Evolutionary conservation across 2,888 invertebrate species (phyloP).

Genomic region (Halictus ligatus): DNA sequence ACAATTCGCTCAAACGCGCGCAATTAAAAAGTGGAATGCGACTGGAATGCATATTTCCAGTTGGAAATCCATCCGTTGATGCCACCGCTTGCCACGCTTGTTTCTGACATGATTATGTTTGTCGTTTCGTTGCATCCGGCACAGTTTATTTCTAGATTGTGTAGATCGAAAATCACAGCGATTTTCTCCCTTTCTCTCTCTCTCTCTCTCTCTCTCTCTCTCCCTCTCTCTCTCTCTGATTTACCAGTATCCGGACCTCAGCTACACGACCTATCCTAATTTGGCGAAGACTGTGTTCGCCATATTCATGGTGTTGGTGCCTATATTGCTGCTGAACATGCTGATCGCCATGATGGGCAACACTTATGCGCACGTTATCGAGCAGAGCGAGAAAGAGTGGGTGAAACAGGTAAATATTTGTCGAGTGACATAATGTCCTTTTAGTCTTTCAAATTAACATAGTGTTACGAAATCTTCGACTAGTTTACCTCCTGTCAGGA

Average conservation of each 20-base stretch:
- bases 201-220: background rate
- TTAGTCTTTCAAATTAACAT: background rate
- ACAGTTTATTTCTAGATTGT: background rate
- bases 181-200: background rate
- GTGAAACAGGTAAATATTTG: conserved; percentile 92
- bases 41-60: conserved; percentile 50
- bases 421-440: background rate
- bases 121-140: background rate
- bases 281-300: conserved; percentile 98
- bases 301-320: conserved; percentile 98
- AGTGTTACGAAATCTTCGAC: too few species aligned
- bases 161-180: background rate
- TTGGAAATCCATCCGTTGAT: conserved; percentile 31
- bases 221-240: conserved; percentile 69
- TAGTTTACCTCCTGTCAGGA: too few species aligned
- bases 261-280: conserved; percentile 95
- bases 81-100: conserved; percentile 2
- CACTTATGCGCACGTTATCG: conserved; percentile 98
- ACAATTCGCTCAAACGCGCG: conserved; percentile 50
- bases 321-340: conserved; percentile 97
- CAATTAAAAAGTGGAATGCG: conserved; percentile 54
- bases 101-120: conserved; percentile 36
- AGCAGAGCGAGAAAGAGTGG: conserved; percentile 99
- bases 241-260: conserved; percentile 95
- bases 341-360: conserved; percentile 99